Percentiles rank a stretch among this genome's conserved stretches.
phyloP scores from a whole-genome alignment of 1,140 invertebrate species.

The Chlorops oryzae region DNA sequence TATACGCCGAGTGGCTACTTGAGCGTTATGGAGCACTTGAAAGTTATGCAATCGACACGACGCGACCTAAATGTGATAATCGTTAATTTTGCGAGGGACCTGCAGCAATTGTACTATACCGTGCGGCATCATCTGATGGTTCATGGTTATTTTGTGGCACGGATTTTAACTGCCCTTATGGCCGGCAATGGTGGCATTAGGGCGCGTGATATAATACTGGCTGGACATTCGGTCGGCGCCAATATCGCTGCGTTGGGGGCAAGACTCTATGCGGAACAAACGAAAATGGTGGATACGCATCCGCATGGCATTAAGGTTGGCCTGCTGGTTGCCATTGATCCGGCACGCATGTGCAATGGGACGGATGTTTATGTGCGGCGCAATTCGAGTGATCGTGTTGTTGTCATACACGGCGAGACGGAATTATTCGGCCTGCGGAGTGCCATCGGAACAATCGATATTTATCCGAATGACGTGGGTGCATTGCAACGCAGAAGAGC shows the following conservation, averaged over 20 bases:
- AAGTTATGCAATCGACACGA: slow-evolving; percentile 27
- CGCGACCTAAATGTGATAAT: slow-evolving; percentile 36
- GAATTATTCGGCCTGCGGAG: slow-evolving; percentile 36
- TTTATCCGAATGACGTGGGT: slow-evolving; percentile 43
- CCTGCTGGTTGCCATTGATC: slow-evolving; percentile 38
- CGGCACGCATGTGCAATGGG: slow-evolving; percentile 39
- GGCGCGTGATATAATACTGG: slow-evolving; percentile 29
- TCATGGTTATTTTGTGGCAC: slow-evolving; percentile 35
- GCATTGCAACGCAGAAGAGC: slow-evolving; percentile 33
- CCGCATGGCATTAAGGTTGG: slow-evolving; percentile 17
- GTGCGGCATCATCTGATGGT: slow-evolving; percentile 35
- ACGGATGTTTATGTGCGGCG: slow-evolving; percentile 31
- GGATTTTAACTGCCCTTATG: slow-evolving; percentile 21
- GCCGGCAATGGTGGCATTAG: slow-evolving; percentile 24
- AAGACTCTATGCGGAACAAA: slow-evolving; percentile 20
- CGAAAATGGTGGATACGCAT: slow-evolving; percentile 17
- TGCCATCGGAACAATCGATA: slow-evolving; percentile 34
- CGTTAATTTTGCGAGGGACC: slow-evolving; percentile 36
- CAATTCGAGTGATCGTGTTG: slow-evolving; percentile 23
- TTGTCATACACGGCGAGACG: slow-evolving; percentile 36
- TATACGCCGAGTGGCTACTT: slow-evolving; percentile 36
- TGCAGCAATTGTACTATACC: slow-evolving; percentile 36
- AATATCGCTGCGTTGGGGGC: slow-evolving; percentile 39
- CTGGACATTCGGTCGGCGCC: slow-evolving; percentile 40
- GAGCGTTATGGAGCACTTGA: slow-evolving; percentile 37